Evolutionary conservation across 1,140 invertebrate genomes (phyloP).

Genomic region (Papilio machaon): DNA sequence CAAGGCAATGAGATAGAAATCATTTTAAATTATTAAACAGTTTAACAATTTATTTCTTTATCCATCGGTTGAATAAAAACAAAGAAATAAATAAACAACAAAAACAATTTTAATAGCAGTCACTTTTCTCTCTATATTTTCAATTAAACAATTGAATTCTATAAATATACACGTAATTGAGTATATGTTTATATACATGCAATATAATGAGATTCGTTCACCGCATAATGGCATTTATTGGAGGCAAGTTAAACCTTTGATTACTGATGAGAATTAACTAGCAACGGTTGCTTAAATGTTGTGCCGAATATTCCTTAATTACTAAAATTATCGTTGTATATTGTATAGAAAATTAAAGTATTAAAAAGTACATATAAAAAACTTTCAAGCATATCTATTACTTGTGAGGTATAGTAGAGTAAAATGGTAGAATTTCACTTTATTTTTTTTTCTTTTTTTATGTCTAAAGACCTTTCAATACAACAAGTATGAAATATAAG

Average conservation of each 20-base stretch:
- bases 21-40: not conserved
- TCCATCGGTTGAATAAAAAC: not conserved
- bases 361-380: not conserved
- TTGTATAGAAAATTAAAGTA: not conserved
- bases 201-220: constrained; percentile 20
- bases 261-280: constrained; percentile 26
- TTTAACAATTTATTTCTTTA: not conserved
- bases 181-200: constrained; percentile 8
- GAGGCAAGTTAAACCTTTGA: constrained; percentile 33
- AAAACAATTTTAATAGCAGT: not conserved
- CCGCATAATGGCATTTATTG: constrained; percentile 26
- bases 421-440: not conserved
- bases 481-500: no score
- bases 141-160: not conserved
- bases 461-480: no score
- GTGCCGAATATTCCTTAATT: not conserved
- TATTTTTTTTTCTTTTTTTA: no score
- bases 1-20: not conserved
- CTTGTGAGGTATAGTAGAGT: not conserved
- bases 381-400: not conserved
- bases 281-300: not conserved
- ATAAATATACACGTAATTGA: not conserved
- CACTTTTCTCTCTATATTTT: not conserved
- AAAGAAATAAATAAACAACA: not conserved
- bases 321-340: not conserved